Percentiles rank a stretch among this genome's conserved stretches.
Conservation (phyloP, 2,113 vertebrate genomes). For the Hoplias malabaricus region DNA sequence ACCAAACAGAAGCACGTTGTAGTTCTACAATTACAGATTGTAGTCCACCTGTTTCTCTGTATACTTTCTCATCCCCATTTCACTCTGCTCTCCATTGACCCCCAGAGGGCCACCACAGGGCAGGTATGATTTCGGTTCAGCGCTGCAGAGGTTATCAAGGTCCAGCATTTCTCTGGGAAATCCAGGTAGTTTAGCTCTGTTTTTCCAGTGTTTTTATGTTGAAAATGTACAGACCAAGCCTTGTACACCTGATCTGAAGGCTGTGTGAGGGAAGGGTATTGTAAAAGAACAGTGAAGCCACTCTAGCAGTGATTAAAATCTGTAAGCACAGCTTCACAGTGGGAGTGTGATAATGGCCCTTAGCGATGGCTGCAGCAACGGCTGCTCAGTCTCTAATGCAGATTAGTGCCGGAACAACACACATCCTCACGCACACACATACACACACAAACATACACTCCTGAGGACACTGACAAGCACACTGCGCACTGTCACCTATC, state of each 20-base stretch:
- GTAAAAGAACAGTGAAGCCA: slow-evolving; percentile 14
- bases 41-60: too few relatives aligned
- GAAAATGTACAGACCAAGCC: slow-evolving; percentile 7
- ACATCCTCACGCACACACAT: slow-evolving; percentile 2
- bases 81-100: too few relatives aligned
- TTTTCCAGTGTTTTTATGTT: not conserved
- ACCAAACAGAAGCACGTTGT: too few relatives aligned
- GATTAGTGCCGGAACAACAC: slow-evolving; percentile 30
- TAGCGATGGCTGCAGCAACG: not conserved
- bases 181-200: not conserved
- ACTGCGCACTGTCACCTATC: slow-evolving; percentile 34
- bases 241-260: slow-evolving; percentile 24
- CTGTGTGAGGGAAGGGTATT: slow-evolving; percentile 15
- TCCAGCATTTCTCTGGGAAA: too few relatives aligned
- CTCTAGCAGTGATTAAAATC: slow-evolving; percentile 37
- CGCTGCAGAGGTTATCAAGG: too few relatives aligned
- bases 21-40: too few relatives aligned
- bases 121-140: too few relatives aligned
- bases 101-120: too few relatives aligned
- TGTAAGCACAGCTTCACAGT: slow-evolving; percentile 12
- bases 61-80: too few relatives aligned
- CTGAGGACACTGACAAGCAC: slow-evolving; percentile 19
- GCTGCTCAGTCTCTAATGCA: not conserved
- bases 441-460: slow-evolving; percentile 15
- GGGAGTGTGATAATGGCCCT: slow-evolving; percentile 30